These are phyloP conservation scores for Paratilapia polleni DNA, from an alignment of 2,113 vertebrate genomes.

Conservation along the genomic window DNA sequence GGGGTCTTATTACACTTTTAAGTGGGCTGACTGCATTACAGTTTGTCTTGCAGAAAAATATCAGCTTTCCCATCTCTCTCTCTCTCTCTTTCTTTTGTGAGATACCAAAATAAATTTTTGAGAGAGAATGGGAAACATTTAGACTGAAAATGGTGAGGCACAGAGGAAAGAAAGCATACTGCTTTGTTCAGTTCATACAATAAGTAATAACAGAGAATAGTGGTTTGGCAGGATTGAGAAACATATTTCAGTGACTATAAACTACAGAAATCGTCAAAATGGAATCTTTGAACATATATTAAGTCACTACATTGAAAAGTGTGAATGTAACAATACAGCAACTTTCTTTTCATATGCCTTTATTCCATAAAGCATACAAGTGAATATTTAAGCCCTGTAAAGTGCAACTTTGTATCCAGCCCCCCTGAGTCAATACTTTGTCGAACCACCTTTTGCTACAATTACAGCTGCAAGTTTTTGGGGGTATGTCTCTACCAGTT, in stretches of 20 bases:
- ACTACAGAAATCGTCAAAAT: neutral
- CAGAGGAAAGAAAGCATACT: neutral
- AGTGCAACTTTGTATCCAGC: too few relatives aligned
- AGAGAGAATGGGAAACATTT: neutral
- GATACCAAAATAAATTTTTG: neutral
- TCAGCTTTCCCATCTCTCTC: too few relatives aligned
- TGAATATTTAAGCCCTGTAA: neutral
- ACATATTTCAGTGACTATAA: neutral
- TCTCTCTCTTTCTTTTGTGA: too few relatives aligned
- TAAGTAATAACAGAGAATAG: neutral
- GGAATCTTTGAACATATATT: neutral
- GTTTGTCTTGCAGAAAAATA: neutral
- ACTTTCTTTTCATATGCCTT: too few relatives aligned
- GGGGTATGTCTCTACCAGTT: too few relatives aligned
- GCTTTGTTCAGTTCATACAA: neutral
- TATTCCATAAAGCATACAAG: neutral
- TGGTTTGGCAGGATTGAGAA: neutral
- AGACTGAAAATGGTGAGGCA: neutral
- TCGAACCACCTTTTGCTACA: too few relatives aligned
- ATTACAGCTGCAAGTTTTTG: too few relatives aligned
- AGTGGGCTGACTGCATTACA: neutral
- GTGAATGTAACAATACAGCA: too few relatives aligned
- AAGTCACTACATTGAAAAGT: neutral
- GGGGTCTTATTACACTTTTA: conserved; percentile 29
- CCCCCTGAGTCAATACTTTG: too few relatives aligned